Evolutionary conservation across 2,113 vertebrate species (phyloP).

Genomic region (Dasyprocta punctata): DNA sequence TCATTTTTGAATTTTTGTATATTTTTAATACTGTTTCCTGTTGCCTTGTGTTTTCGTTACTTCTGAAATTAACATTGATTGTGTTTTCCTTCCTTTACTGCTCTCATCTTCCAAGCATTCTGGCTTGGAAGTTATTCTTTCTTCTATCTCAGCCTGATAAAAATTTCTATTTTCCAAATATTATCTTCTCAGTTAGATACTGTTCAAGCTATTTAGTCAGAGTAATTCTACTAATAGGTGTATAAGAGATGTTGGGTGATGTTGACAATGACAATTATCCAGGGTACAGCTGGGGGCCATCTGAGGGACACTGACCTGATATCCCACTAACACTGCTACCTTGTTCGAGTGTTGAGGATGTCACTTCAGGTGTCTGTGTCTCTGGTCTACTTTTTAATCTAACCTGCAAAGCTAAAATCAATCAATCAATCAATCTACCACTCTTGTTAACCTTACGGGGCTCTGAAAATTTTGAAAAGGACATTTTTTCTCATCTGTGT

Average conservation of each 20-base stretch:
- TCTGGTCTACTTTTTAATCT: neutral
- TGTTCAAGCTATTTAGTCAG: neutral
- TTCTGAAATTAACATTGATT: neutral
- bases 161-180: slow-evolving; percentile 24
- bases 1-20: neutral
- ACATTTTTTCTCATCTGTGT: neutral
- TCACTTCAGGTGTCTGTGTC: neutral
- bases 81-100: neutral
- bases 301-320: neutral
- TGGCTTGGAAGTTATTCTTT: neutral
- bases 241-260: neutral
- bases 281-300: neutral
- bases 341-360: neutral
- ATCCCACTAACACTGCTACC: neutral
- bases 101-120: neutral
- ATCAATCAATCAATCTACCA: neutral
- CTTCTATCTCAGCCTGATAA: neutral
- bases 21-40: neutral
- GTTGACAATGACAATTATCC: neutral
- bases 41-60: neutral
- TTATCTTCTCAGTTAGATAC: neutral
- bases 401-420: neutral
- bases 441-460: neutral
- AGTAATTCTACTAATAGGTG: neutral
- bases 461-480: neutral